phyloP scores from a whole-genome alignment of 2,113 vertebrate genomes.

The Daboia siamensis region DNA sequence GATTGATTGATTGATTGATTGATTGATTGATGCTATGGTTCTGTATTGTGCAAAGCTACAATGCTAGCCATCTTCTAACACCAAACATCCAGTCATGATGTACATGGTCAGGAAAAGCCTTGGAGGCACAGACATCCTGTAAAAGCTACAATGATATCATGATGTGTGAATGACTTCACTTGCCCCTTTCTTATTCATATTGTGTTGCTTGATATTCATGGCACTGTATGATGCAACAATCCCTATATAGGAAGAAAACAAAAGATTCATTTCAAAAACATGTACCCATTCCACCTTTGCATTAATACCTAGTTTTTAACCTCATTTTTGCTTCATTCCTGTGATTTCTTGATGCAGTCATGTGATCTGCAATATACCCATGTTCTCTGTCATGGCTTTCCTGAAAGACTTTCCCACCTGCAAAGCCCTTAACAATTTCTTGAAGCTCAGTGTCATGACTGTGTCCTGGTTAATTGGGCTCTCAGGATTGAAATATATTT shows the following conservation, averaged over 20 bases:
- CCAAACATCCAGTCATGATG: not conserved
- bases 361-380: not conserved
- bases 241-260: not conserved
- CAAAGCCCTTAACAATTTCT: not conserved
- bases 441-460: not conserved
- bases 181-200: not conserved
- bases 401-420: not conserved
- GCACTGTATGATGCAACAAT: not conserved
- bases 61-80: not conserved
- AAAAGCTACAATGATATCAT: not conserved
- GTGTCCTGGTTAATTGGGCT: not conserved
- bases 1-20: too few species aligned
- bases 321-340: not conserved
- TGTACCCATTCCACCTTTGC: not conserved
- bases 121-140: too few species aligned
- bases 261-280: not conserved
- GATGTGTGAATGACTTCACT: not conserved
- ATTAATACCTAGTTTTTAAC: not conserved
- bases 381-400: not conserved
- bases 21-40: not conserved
- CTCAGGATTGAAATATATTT: not conserved
- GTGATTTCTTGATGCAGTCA: not conserved
- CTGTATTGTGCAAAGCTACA: not conserved
- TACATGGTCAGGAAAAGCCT: not conserved
- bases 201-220: not conserved